These are phyloP conservation scores for Monopterus albus DNA, from an alignment of 2,113 vertebrate genomes.

Conservation along the genomic window DNA sequence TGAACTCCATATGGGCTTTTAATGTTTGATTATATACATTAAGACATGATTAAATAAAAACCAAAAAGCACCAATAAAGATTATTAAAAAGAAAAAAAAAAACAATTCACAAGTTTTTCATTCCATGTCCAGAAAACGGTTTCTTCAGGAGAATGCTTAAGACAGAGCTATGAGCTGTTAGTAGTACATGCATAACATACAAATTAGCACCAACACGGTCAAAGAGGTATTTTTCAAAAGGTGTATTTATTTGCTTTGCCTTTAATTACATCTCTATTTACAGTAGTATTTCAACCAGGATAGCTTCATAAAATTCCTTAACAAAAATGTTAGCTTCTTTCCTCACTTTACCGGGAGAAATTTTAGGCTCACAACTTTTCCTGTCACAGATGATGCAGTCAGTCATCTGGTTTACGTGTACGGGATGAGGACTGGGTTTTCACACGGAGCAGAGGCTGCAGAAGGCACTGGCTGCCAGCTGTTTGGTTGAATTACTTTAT, in stretches of 20 bases:
- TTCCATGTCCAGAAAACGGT: not conserved
- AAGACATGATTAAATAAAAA: too few species aligned
- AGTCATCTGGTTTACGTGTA: not conserved
- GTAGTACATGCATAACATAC: not conserved
- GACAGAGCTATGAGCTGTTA: too few species aligned
- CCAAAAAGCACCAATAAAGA: too few species aligned
- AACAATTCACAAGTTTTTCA: too few species aligned
- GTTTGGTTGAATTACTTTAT: conserved; percentile 6
- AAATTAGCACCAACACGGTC: not conserved
- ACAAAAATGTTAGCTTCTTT: conserved; percentile 21
- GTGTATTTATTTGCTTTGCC: conserved; percentile 63
- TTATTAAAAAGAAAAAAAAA: too few species aligned
- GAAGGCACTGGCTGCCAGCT: not conserved
- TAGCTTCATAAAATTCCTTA: conserved; percentile 32
- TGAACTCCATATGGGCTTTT: too few species aligned
- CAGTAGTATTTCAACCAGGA: conserved; percentile 65
- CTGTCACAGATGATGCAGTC: conserved; percentile 6
- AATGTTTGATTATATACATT: too few species aligned
- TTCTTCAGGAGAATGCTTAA: too few species aligned
- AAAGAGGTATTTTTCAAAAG: conserved; percentile 60
- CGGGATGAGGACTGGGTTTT: conserved; percentile 14
- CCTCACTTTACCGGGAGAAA: conserved; percentile 7
- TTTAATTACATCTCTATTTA: conserved; percentile 80
- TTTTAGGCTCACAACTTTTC: conserved; percentile 12
- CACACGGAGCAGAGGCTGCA: not conserved